Conservation (phyloP, 2,113 vertebrate genomes). For the Rousettus leschenaultii region DNA sequence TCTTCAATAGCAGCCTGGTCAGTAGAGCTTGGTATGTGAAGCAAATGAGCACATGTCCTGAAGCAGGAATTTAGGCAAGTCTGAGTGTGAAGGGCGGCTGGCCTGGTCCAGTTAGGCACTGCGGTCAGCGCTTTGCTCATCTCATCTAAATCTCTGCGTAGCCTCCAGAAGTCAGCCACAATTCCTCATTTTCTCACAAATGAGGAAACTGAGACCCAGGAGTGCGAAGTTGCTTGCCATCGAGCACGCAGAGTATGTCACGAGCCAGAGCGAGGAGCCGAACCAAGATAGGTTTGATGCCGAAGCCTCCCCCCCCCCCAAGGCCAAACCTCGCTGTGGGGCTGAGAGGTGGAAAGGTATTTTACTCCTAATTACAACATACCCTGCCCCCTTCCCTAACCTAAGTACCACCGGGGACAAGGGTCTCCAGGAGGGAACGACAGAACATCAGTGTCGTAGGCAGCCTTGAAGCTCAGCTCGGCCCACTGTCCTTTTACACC, state of each 20-base stretch:
- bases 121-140: not conserved
- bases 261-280: not conserved
- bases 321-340: not conserved
- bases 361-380: not conserved
- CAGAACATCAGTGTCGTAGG: accelerated
- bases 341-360: not conserved
- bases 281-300: not conserved
- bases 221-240: not conserved
- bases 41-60: not conserved
- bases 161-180: not conserved
- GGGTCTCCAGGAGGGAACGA: not conserved
- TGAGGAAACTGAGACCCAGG: not conserved
- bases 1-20: not conserved
- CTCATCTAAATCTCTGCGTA: not conserved
- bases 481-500: not conserved
- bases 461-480: not conserved
- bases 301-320: not conserved
- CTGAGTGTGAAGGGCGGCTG: not conserved
- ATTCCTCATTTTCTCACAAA: not conserved
- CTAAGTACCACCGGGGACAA: too few species aligned
- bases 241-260: not conserved
- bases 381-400: not conserved
- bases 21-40: not conserved
- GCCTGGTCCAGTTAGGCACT: not conserved
- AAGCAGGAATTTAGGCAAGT: not conserved